These are phyloP conservation scores for Platycnemis pennipes DNA, from an alignment of 2,888 invertebrate species.

Conservation along the genomic window DNA sequence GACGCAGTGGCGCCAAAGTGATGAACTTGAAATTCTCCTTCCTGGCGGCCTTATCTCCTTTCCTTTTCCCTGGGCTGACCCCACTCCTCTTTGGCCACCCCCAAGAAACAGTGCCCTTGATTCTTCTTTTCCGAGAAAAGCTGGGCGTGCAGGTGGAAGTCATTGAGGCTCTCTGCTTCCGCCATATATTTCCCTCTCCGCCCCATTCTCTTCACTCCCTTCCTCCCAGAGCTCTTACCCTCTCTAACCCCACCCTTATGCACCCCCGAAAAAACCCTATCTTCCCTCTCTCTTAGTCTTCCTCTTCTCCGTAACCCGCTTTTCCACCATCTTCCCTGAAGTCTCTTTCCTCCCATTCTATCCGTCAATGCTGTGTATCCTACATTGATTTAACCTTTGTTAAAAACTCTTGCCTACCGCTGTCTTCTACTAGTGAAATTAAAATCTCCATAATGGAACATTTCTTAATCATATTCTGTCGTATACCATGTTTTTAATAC, in stretches of 20 bases:
- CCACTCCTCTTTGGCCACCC: conserved; percentile 36
- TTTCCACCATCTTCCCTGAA: background rate
- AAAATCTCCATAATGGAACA: no score
- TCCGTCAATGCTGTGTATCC: background rate
- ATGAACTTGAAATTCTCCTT: conserved; percentile 41
- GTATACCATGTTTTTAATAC: no score
- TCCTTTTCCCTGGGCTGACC: conserved; percentile 55
- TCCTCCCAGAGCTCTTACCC: conserved; percentile 50
- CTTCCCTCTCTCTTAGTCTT: background rate
- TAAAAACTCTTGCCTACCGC: background rate
- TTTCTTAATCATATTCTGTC: no score
- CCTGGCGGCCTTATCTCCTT: conserved; percentile 37
- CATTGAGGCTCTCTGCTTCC: conserved; percentile 9
- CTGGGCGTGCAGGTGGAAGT: conserved; percentile 23
- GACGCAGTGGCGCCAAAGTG: conserved; percentile 57
- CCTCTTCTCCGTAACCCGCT: background rate
- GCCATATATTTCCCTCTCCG: conserved; percentile 31
- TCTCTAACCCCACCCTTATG: background rate
- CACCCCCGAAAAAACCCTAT: background rate
- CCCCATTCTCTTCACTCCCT: background rate
- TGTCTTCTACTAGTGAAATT: no score
- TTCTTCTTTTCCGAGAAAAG: conserved; percentile 12
- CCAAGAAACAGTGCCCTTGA: background rate
- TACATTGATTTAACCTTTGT: background rate
- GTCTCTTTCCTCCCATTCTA: background rate